These are phyloP conservation scores for Sitta europaea DNA, from an alignment of 2,113 vertebrate species.

Conservation along the genomic window DNA sequence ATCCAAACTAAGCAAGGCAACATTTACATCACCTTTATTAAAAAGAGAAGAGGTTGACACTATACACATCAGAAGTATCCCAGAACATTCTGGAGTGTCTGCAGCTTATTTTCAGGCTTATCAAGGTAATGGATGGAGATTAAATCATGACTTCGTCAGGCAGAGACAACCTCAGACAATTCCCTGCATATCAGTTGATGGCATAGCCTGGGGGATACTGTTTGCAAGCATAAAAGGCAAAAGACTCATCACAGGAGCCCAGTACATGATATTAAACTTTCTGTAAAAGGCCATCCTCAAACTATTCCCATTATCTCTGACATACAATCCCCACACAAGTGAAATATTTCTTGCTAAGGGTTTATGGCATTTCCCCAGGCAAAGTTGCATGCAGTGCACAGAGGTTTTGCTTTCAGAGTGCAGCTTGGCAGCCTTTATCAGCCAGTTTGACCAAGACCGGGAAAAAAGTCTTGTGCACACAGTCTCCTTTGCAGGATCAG, in stretches of 20 bases:
- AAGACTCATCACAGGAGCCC: background rate
- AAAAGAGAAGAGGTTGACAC: background rate
- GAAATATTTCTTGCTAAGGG: constrained; percentile 43
- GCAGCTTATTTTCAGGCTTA: background rate
- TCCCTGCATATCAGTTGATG: background rate
- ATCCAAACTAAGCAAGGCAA: background rate
- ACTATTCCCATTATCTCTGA: constrained; percentile 37
- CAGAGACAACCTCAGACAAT: background rate
- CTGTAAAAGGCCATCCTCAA: constrained; percentile 53
- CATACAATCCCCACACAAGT: constrained; percentile 15
- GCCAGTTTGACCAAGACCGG: background rate
- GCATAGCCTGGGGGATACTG: background rate
- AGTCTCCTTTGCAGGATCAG: background rate
- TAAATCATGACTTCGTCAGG: background rate
- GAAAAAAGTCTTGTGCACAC: background rate
- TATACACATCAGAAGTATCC: background rate
- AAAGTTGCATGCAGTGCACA: background rate
- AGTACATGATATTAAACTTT: constrained; percentile 34
- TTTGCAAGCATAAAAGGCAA: constrained; percentile 20
- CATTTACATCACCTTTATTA: background rate
- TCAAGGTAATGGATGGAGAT: background rate
- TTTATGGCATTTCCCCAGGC: constrained; percentile 35
- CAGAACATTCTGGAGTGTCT: background rate
- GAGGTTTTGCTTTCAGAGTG: background rate
- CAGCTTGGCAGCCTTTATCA: background rate